Conservation (phyloP, 2,797 vertebrate genomes). For the Denticeps clupeoides region DNA sequence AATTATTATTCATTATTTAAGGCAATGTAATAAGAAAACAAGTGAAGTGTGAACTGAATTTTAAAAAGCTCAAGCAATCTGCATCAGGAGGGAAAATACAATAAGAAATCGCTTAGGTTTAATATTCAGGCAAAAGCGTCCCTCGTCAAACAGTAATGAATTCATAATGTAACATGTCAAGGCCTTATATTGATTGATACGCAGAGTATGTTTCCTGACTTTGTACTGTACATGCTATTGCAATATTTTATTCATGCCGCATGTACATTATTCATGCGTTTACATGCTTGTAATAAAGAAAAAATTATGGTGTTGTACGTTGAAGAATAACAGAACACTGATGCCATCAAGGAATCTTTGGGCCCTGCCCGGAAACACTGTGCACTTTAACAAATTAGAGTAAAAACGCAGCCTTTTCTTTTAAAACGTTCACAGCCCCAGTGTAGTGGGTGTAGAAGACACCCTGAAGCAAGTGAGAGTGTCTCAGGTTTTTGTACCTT, state of each 20-base stretch:
- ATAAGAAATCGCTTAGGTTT: conserved; percentile 42
- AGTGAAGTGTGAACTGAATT: conserved; percentile 51
- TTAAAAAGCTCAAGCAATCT: conserved; percentile 35
- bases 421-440: no score
- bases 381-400: no score
- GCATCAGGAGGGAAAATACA: conserved; percentile 41
- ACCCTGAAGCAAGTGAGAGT: no score
- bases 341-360: no score
- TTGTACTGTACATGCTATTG: conserved; percentile 25
- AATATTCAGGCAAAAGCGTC: conserved; percentile 26
- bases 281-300: conserved; percentile 8
- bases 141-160: conserved; percentile 20
- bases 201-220: conserved; percentile 15
- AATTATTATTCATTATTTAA: conserved; percentile 47
- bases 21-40: conserved; percentile 43
- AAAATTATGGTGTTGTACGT: neutral
- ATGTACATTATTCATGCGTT: conserved; percentile 8
- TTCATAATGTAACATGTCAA: conserved; percentile 25
- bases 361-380: no score
- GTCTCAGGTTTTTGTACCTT: no score
- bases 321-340: no score
- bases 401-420: no score
- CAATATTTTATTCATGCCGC: conserved; percentile 44
- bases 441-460: no score
- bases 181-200: conserved; percentile 16